Conservation (phyloP, 2,888 invertebrate genomes). For the Bembecia ichneumoniformis region DNA sequence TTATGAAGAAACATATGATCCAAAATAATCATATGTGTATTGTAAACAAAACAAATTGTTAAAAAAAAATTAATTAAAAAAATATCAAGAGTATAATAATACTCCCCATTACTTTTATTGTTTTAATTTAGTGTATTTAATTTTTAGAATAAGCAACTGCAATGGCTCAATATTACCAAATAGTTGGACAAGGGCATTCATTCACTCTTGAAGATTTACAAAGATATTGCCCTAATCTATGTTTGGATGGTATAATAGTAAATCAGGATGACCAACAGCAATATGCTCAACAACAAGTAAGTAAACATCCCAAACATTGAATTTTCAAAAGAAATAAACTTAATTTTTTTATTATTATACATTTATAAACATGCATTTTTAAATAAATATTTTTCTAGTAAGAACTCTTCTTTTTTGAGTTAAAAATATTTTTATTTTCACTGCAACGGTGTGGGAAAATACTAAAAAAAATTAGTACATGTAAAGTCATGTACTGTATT, state of each 20-base stretch:
- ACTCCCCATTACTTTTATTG: background rate
- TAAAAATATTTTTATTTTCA: background rate
- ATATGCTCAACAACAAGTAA: constrained; percentile 63
- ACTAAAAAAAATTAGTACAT: too few relatives aligned
- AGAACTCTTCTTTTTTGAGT: background rate
- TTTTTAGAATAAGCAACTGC: constrained; percentile 53
- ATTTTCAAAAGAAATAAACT: background rate
- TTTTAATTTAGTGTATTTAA: background rate
- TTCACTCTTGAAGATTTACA: constrained; percentile 73
- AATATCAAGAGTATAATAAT: too few relatives aligned
- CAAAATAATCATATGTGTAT: constrained; percentile 4
- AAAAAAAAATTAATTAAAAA: too few relatives aligned
- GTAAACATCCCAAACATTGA: background rate
- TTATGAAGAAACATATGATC: background rate
- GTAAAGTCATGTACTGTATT: too few relatives aligned
- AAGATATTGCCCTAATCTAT: constrained; percentile 75
- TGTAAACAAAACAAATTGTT: constrained; percentile 24
- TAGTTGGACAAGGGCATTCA: constrained; percentile 72
- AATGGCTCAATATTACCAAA: constrained; percentile 82
- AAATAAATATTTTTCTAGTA: background rate
- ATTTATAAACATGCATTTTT: background rate
- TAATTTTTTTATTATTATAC: background rate
- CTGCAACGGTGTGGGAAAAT: background rate
- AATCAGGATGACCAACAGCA: constrained; percentile 67
- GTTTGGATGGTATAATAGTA: constrained; percentile 65